A percentile compares a stretch with the other conserved stretches of the same genome.
These are phyloP conservation scores for Galaxea fascicularis DNA, from an alignment of 92 coral and sea anemone genomes.

Conservation along the genomic window DNA sequence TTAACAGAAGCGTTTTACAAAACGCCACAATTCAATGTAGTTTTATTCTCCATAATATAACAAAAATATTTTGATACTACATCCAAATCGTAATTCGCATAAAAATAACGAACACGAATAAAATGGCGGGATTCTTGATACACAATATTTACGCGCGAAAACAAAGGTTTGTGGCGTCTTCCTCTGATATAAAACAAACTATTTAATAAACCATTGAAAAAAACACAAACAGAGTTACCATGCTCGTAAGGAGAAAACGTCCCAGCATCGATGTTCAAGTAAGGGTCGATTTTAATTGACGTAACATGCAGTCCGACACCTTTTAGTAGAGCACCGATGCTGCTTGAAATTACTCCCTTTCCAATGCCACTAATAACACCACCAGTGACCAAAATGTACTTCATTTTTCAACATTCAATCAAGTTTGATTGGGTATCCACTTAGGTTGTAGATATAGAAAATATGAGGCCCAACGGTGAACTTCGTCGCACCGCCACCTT, in stretches of 20 bases:
- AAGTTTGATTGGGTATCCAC: neutral
- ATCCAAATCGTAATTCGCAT: neutral
- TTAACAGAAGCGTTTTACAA: no score
- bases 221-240: constrained; percentile 57
- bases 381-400: constrained; percentile 96
- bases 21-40: neutral
- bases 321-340: constrained; percentile 92
- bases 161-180: neutral
- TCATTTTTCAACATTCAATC: constrained; percentile 55
- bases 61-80: neutral
- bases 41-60: no score
- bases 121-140: constrained; percentile 33
- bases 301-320: constrained; percentile 92
- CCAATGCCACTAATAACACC: constrained; percentile 99
- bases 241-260: constrained; percentile 99
- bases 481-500: neutral
- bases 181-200: no score
- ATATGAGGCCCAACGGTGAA: neutral
- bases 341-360: constrained; percentile 97
- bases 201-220: neutral
- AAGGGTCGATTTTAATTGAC: constrained; percentile 96
- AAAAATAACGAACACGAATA: constrained; percentile 6
- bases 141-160: constrained; percentile 13
- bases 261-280: constrained; percentile 97
- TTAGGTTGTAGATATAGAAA: neutral